A percentile compares a stretch with the other conserved stretches of the same genome.
Evolutionary conservation across 2,888 invertebrate species (phyloP).

Genomic region (Hydroisotoma schaefferi): DNA sequence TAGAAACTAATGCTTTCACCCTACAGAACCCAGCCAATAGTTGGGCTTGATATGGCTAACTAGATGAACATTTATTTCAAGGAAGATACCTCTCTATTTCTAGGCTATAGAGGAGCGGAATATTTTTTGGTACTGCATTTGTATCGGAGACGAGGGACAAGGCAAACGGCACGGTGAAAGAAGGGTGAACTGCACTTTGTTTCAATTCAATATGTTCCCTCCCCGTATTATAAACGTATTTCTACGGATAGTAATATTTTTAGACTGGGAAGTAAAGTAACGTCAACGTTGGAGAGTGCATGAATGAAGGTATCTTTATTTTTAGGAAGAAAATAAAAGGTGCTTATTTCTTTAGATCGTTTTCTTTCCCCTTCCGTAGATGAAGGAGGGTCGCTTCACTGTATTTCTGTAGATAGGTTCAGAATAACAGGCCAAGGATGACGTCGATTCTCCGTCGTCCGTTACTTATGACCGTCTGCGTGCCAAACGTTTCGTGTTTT

Average conservation of each 20-base stretch:
- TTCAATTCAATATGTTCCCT: not conserved
- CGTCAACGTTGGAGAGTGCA: too few relatives aligned
- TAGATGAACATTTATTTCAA: not conserved
- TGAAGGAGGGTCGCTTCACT: not conserved
- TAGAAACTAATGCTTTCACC: too few relatives aligned
- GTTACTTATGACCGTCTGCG: not conserved
- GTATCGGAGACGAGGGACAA: too few relatives aligned
- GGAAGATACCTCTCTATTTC: not conserved
- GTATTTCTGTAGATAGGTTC: not conserved
- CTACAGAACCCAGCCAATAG: too few relatives aligned
- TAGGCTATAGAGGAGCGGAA: not conserved
- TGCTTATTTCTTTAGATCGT: not conserved
- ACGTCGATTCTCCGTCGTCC: not conserved
- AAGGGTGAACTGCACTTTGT: not conserved
- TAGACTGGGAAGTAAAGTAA: too few relatives aligned
- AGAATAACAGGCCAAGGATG: not conserved
- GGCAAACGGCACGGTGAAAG: too few relatives aligned
- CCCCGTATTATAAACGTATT: too few relatives aligned
- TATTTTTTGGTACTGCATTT: too few relatives aligned
- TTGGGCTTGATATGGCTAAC: not conserved
- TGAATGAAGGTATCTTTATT: not conserved
- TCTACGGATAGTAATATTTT: too few relatives aligned
- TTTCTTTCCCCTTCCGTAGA: not conserved
- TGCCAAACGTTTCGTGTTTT: conserved; percentile 8
- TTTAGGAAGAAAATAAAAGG: not conserved